phyloP scores from a whole-genome alignment of 2,797 vertebrate species.

The Iguana delicatissima region DNA sequence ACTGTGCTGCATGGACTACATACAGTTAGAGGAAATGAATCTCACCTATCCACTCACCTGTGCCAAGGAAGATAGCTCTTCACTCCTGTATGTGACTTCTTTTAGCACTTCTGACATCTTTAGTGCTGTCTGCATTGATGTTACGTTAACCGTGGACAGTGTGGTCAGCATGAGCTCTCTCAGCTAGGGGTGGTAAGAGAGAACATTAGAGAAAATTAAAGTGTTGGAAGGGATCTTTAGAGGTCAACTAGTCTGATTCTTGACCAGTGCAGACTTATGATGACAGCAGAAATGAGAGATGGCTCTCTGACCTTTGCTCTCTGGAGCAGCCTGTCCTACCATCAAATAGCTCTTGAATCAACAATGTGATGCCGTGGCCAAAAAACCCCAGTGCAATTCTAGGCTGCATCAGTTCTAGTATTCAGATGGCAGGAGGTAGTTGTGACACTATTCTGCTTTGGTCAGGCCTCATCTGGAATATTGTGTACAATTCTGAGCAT shows the following conservation, averaged over 20 bases:
- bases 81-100: conserved; percentile 83
- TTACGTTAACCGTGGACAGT: conserved; percentile 81
- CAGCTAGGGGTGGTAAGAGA: conserved; percentile 80
- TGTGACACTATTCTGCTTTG: no score
- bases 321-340: neutral
- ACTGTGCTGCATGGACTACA: neutral
- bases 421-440: no score
- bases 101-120: conserved; percentile 87
- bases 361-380: no score
- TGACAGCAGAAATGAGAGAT: neutral
- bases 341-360: neutral
- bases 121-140: conserved; percentile 83
- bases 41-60: conserved; percentile 45
- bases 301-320: neutral
- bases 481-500: no score
- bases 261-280: neutral
- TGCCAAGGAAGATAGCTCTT: conserved; percentile 66
- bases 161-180: conserved; percentile 87
- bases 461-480: no score
- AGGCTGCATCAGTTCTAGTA: no score
- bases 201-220: conserved; percentile 40
- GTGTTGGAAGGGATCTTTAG: neutral
- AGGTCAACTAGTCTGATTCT: neutral
- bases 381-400: no score
- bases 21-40: neutral